These are phyloP conservation scores for Hirtodrosophila confusa DNA, from an alignment of 2,888 invertebrate genomes.

Conservation along the genomic window DNA sequence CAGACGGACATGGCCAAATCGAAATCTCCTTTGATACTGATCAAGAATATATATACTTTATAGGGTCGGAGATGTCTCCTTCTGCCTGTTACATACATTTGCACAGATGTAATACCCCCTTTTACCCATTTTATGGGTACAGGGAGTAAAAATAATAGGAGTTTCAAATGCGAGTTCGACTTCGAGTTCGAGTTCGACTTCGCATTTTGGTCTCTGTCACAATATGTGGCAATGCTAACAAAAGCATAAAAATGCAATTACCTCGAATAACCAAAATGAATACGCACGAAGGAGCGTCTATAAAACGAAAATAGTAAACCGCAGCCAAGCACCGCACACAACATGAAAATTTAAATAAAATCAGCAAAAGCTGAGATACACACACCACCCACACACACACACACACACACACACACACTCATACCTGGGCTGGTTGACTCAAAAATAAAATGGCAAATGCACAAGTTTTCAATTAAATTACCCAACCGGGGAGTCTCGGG, in stretches of 20 bases:
- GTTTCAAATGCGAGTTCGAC: slow-evolving; percentile 19
- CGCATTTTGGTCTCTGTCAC: slow-evolving; percentile 35
- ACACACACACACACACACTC: slow-evolving; percentile 1
- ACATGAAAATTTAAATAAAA: slow-evolving; percentile 67
- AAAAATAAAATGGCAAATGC: slow-evolving; percentile 63
- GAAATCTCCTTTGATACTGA: too few species aligned
- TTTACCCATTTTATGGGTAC: too few species aligned
- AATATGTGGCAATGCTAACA: slow-evolving; percentile 31
- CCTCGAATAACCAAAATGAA: slow-evolving; percentile 58
- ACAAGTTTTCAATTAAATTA: slow-evolving; percentile 79
- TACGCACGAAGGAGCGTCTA: slow-evolving; percentile 40
- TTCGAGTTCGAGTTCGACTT: slow-evolving; percentile 10
- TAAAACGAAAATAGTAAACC: slow-evolving; percentile 62
- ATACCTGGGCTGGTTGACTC: slow-evolving; percentile 20
- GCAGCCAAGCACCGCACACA: slow-evolving; percentile 46
- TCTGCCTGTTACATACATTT: too few species aligned
- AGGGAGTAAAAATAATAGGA: background rate
- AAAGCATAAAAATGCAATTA: slow-evolving; percentile 78
- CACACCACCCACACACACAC: slow-evolving; percentile 3
- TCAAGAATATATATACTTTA: too few species aligned
- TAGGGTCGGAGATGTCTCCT: too few species aligned
- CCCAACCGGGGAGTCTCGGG: slow-evolving; percentile 36
- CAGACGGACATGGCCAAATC: too few species aligned
- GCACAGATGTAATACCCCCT: too few species aligned
- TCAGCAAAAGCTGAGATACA: slow-evolving; percentile 34